Conservation (phyloP, 1,140 invertebrate species). For the Nylanderia fulva region DNA sequence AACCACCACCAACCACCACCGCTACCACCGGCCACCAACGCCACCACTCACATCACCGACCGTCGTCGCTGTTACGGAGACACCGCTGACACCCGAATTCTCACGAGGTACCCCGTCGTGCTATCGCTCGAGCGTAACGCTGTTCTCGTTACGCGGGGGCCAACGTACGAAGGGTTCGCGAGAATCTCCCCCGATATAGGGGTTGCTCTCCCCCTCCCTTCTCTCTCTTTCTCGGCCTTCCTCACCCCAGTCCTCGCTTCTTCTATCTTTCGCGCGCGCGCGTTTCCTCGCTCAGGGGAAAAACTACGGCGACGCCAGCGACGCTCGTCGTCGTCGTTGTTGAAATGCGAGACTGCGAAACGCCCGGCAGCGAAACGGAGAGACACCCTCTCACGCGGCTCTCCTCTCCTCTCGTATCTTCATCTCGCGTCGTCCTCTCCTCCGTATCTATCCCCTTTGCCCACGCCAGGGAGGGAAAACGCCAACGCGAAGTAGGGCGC, state of each 20-base stretch:
- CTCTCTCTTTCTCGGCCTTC: neutral
- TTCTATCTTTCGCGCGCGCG: constrained; percentile 35
- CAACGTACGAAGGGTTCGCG: constrained; percentile 49
- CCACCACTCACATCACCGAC: constrained; percentile 40
- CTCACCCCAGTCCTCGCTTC: neutral
- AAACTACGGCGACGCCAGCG: constrained; percentile 63
- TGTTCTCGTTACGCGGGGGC: constrained; percentile 21
- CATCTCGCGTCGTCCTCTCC: constrained; percentile 47
- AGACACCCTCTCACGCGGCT: constrained; percentile 67
- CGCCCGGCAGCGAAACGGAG: constrained; percentile 65
- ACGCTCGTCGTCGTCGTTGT: constrained; percentile 63
- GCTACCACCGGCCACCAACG: constrained; percentile 42
- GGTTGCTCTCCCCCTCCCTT: neutral
- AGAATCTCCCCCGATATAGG: constrained; percentile 63
- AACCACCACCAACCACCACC: neutral
- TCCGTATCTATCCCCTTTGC: constrained; percentile 29
- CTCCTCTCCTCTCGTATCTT: constrained; percentile 62
- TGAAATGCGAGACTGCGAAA: constrained; percentile 73
- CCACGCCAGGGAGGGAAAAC: constrained; percentile 71
- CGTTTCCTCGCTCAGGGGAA: constrained; percentile 36
- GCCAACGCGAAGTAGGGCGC: constrained; percentile 82
- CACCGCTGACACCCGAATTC: constrained; percentile 51
- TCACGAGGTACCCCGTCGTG: constrained; percentile 52
- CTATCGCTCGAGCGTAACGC: constrained; percentile 46
- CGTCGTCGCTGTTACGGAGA: constrained; percentile 41